Base-by-base conservation (phyloP, 2,888 invertebrate species). In the Brachynemurus nebulosus region DNA sequence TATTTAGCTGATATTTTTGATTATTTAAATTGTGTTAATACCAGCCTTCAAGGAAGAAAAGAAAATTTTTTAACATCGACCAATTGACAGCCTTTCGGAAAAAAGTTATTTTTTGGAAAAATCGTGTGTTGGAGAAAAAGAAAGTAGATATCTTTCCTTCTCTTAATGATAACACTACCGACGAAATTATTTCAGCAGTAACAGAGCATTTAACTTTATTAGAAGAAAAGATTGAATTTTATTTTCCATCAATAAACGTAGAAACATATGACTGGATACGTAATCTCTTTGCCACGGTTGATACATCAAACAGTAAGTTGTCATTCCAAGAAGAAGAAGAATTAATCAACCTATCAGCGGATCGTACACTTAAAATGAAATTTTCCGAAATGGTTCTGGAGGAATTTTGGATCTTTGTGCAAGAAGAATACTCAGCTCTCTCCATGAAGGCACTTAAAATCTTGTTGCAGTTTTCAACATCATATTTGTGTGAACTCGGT, bases 361-460 rank as follows among this genome's bases (percentile, higher is more conserved):
- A 47, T 48, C 44, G 48, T 18, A 48, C 45, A 42, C 45, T 43
- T 45, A 48, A 45, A 47, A 34, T 47, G 30, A 47, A 45, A 40
- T 34, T 45, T 48, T 42, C 42, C 3, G 49, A 49, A 47, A 47
- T 47, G 40, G 38, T 43, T 2, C 33, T 47, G 35, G 39, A 20
- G 37, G 17, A 45, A 42, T 48, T 48, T 45, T 47, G 47, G 48
- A 42, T 47, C 17, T 20, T 17, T 42, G 30, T 46, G 11, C 36
- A 44, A 45, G 40, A 45, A 45, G 33, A 45, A 40, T 37, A 41
- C 11, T 38, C 42, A 35, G 11, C 14, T 35, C 35, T 35, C 14
- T 12, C 9, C 14, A 35, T 35, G 14, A 35, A 14, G 35, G 35
- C 35, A 11, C 14, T 35, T 8, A 38, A 38, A 38, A 38, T 16